Conservation (phyloP, 2,113 vertebrate species). For the Microcebus lehilahytsara region DNA sequence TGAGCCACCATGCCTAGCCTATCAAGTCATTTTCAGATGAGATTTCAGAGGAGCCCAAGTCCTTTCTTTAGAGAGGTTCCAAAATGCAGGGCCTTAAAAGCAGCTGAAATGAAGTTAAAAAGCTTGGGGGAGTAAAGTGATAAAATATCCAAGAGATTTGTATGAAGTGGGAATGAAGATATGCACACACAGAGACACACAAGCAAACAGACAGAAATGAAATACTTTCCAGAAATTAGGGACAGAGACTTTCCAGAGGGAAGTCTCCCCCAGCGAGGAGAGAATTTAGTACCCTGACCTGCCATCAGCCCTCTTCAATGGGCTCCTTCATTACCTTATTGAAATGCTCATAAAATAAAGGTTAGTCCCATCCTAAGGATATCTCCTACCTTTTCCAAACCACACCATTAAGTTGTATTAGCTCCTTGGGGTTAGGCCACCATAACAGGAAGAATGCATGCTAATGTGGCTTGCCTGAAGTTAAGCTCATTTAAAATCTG, state of each 20-base stretch:
- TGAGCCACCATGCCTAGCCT: too few relatives aligned
- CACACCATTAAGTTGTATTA: slow-evolving; percentile 78
- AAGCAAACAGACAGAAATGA: neutral
- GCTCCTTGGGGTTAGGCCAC: slow-evolving; percentile 69
- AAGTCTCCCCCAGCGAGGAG: neutral
- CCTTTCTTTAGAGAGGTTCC: neutral
- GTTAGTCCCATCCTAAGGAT: slow-evolving; percentile 83
- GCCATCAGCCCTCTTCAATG: slow-evolving; percentile 64
- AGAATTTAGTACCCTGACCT: slow-evolving; percentile 66
- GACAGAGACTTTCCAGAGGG: neutral
- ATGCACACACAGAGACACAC: slow-evolving; percentile 46
- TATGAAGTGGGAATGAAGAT: slow-evolving; percentile 61
- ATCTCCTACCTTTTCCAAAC: slow-evolving; percentile 83
- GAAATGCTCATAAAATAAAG: slow-evolving; percentile 82
- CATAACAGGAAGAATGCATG: slow-evolving; percentile 4
- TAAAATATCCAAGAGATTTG: slow-evolving; percentile 19
- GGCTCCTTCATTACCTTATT: slow-evolving; percentile 70
- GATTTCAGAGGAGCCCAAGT: neutral
- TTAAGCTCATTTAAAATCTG: slow-evolving; percentile 59
- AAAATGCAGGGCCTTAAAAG: neutral
- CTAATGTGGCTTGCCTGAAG: slow-evolving; percentile 54
- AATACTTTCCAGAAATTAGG: slow-evolving; percentile 55
- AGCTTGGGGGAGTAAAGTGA: neutral
- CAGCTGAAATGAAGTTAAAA: slow-evolving; percentile 22
- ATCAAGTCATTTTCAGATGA: slow-evolving; percentile 31